Conservation (phyloP, 2,888 invertebrate genomes). For the Macrosoma leucophasiata region DNA sequence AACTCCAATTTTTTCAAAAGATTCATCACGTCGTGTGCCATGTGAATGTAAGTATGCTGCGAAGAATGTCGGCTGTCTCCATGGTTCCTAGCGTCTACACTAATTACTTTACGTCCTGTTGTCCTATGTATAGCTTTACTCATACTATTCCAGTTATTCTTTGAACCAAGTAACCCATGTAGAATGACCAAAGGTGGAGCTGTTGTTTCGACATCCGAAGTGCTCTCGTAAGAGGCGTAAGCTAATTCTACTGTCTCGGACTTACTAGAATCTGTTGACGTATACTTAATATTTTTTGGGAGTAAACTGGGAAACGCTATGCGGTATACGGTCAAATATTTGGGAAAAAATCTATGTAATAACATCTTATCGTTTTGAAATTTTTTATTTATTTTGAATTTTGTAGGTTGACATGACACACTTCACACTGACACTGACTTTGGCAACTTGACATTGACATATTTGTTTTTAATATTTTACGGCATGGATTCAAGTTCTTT, state of each 20-base stretch:
- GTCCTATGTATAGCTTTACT: conserved; percentile 83
- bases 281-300: too few relatives aligned
- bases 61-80: conserved; percentile 91
- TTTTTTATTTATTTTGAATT: neutral
- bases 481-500: too few relatives aligned
- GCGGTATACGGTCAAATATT: too few relatives aligned
- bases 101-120: conserved; percentile 83
- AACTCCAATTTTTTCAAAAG: conserved; percentile 79
- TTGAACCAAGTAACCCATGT: conserved; percentile 95
- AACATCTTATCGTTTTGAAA: conserved; percentile 8
- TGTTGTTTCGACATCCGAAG: conserved; percentile 38
- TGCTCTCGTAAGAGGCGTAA: conserved; percentile 79
- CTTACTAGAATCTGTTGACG: conserved; percentile 34
- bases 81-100: conserved; percentile 95
- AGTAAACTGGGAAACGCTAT: too few relatives aligned
- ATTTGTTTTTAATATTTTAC: too few relatives aligned
- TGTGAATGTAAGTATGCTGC: conserved; percentile 83
- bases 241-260: conserved; percentile 78
- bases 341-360: conserved; percentile 7
- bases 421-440: too few relatives aligned
- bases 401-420: conserved; percentile 3
- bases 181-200: conserved; percentile 84
- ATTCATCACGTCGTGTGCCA: conserved; percentile 78
- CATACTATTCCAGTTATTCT: conserved; percentile 93
- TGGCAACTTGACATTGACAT: too few relatives aligned